These are phyloP conservation scores for Drosophila mayri DNA, from an alignment of 1,140 invertebrate species.

Conservation along the genomic window DNA sequence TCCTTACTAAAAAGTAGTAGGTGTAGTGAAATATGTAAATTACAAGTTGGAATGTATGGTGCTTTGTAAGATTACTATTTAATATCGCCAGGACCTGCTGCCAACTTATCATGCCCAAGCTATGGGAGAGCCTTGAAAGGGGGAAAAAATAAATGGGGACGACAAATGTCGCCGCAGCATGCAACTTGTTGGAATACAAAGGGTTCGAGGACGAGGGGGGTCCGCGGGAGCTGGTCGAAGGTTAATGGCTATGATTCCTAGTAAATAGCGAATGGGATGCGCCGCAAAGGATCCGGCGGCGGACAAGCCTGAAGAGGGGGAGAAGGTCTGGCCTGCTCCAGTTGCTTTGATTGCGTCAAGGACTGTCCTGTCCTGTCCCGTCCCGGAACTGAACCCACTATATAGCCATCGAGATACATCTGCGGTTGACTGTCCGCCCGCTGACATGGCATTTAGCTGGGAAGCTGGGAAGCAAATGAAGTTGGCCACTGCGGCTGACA, in stretches of 20 bases:
- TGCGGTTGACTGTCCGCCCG: conserved; percentile 31
- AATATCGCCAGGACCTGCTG: conserved; percentile 14
- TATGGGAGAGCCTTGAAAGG: conserved; percentile 7
- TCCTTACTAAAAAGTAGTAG: neutral
- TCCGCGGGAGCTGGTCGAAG: conserved; percentile 1
- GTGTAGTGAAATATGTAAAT: neutral
- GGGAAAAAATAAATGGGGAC: conserved; percentile 14
- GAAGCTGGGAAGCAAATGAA: conserved; percentile 18
- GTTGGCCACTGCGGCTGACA: conserved; percentile 33
- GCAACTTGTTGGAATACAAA: conserved; percentile 45
- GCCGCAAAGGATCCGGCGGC: conserved; percentile 1
- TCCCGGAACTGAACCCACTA: conserved; percentile 28
- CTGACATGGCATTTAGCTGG: conserved; percentile 37
- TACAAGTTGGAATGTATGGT: neutral
- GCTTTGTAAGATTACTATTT: neutral
- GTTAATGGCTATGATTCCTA: conserved; percentile 19
- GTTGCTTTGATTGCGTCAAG: conserved; percentile 39
- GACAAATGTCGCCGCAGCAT: conserved; percentile 39
- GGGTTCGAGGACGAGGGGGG: conserved; percentile 1
- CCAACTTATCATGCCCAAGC: conserved; percentile 12
- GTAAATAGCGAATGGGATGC: conserved; percentile 22
- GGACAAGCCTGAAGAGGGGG: neutral
- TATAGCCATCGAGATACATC: conserved; percentile 1
- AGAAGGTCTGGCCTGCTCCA: neutral
- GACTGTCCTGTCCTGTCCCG: conserved; percentile 3